Base-by-base conservation (phyloP, 2,888 invertebrate genomes). In the Nycteola revayana region DNA sequence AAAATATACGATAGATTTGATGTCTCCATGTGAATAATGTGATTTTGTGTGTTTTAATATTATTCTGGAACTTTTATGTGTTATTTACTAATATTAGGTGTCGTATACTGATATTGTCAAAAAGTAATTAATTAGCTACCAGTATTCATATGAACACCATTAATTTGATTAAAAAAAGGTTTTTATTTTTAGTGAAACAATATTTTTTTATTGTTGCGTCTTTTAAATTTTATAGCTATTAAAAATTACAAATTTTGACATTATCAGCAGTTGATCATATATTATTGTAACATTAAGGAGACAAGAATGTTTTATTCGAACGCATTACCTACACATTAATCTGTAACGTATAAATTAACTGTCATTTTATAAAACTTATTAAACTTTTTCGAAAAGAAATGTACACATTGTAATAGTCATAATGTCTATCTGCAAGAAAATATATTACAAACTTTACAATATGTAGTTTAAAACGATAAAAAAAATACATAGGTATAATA, bases 1-100 rank as follows among this genome's bases (percentile, higher is more conserved):
- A 34, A 51, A 45, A 36, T 51, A 42, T 49, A 55, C 46, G 43
- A 44, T 37, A 46, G 45, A 29, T 36, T 57, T 42, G 36, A 54
- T 51, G 45, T 51, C 46, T 50, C 39, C 48, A 28, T 51, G 50
- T 57, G 36, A 47, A 46, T 46, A n/a, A 45, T 29, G 41, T 46
- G 44, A 58, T 47, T 44, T 46, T 50, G 34, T 51, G 45, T 42
- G 43, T 58, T 40, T 43, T 27, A 47, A 49, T 37, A 45, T 49
- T 44, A 45, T 55, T 52, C 44, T 36, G 27, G 9, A 41, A 34
- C 50, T 47, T 45, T 39, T 49, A 42, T 58, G 52, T 59, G 37
- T 52, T 59, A 36, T 37, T 43, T 37, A 26, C 6, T 42, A 34
- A 40, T 43, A 36, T 40, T 50, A 49, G 25, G 29, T 32, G 20